These are phyloP conservation scores for Carcinoscorpius rotundicauda DNA, from an alignment of 1,140 invertebrate species.

Conservation along the genomic window DNA sequence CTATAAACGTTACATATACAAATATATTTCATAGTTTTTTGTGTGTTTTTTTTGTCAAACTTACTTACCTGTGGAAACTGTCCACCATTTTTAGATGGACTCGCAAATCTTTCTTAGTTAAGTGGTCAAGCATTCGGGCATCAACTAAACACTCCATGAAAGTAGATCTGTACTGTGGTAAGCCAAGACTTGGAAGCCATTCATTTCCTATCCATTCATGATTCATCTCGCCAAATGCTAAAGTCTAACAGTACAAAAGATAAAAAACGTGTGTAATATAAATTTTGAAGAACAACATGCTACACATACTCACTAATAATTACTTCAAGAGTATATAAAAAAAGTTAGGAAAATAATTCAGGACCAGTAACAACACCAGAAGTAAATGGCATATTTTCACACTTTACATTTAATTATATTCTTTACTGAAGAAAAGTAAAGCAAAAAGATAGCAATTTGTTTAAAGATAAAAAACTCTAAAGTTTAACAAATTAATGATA, in stretches of 20 bases:
- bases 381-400: too few relatives aligned
- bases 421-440: too few relatives aligned
- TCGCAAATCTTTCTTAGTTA: slow-evolving; percentile 97
- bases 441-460: too few relatives aligned
- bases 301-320: not conserved
- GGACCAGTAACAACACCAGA: too few relatives aligned
- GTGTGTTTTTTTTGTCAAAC: not conserved
- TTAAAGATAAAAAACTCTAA: too few relatives aligned
- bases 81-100: slow-evolving; percentile 99
- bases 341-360: too few relatives aligned
- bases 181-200: slow-evolving; percentile 88
- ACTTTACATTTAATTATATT: too few relatives aligned
- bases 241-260: slow-evolving; percentile 40
- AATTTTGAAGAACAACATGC: not conserved
- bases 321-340: too few relatives aligned
- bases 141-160: slow-evolving; percentile 99
- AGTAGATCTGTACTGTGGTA: slow-evolving; percentile 86
- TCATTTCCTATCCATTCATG: slow-evolving; percentile 99
- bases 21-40: too few relatives aligned
- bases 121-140: slow-evolving; percentile 91
- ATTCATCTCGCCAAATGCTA: slow-evolving; percentile 99
- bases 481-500: too few relatives aligned
- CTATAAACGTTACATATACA: too few relatives aligned
- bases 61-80: slow-evolving; percentile 84
- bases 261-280: not conserved